Base-by-base conservation (phyloP, 2,797 vertebrate species). In the Sebastes miniatus region DNA sequence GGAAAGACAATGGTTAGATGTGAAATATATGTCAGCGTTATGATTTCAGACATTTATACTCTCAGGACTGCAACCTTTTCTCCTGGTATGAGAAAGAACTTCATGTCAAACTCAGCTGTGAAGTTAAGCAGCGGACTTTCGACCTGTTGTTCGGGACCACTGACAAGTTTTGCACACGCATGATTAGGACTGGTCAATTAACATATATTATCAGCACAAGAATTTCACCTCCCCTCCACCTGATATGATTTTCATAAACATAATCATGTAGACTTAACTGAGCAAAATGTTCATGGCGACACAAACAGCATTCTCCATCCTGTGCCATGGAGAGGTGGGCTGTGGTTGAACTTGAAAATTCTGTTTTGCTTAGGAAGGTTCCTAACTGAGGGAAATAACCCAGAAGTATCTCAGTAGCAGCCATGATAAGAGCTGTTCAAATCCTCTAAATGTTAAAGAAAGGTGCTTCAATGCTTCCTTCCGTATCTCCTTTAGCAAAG, bases 401-500 rank as follows among this genome's bases (percentile, higher is more conserved):
- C 39, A 43, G 39, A 43, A 16, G 39, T 43, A 43, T 43, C 39
- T 43, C 14, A 43, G 39, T 43, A 43, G 39, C 39, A 43, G 39
- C 14, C 39, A 0, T 0, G 39, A 47, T 47, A 16, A 47, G 39
- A 47, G 39, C 39, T 47, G 14, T 7, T 43, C 14, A 16, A 43
- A 43, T 43, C 39, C 39, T 43, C 39, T 43, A 43, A 0, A 43
- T 43, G 39, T 43, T 16, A 43, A 43, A 0, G 14, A 43, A 43
- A 47, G 14, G 39, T 16, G 39, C 39, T 47, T 47, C 3, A 47
- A 47, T 47, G 39, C 39, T 47, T 47, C 39, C 13, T 47, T 47
- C 6, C 0, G 0, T 7, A 47, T 47, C 39, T 47, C 39, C 39
- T 47, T 0, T 47, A 47, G 39, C 39, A 18, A 0, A 47, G 39